A percentile compares a stretch with the other conserved stretches of the same genome.
phyloP scores from a whole-genome alignment of 2,888 invertebrate species.

The Emmelina monodactyla region DNA sequence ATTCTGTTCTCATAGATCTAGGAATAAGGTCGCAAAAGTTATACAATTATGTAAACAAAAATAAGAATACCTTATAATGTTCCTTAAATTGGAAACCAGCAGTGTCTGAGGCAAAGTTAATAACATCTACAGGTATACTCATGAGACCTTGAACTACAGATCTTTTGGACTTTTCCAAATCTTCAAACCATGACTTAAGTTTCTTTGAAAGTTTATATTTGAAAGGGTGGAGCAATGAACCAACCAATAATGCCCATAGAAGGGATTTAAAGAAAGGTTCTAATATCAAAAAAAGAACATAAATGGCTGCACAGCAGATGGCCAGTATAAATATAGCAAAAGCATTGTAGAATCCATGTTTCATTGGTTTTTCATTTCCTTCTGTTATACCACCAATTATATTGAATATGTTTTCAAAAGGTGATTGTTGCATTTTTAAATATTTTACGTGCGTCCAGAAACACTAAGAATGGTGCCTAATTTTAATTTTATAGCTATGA shows the following conservation, averaged over 20 bases:
- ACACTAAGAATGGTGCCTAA: too few species aligned
- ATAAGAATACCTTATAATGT: constrained; percentile 68
- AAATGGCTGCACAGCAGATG: constrained; percentile 72
- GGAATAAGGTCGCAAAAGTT: neutral
- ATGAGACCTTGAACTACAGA: constrained; percentile 69
- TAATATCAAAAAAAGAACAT: constrained; percentile 83
- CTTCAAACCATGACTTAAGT: constrained; percentile 81
- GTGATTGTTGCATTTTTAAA: constrained; percentile 54
- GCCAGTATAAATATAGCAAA: constrained; percentile 80
- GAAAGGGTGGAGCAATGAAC: constrained; percentile 96
- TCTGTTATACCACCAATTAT: constrained; percentile 74
- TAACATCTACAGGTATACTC: constrained; percentile 76
- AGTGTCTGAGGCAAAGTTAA: constrained; percentile 77
- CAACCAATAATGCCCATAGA: constrained; percentile 95
- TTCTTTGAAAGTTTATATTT: constrained; percentile 81
- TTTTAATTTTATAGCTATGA: too few species aligned
- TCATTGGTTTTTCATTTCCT: constrained; percentile 87
- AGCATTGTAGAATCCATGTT: constrained; percentile 90
- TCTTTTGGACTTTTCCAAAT: constrained; percentile 70
- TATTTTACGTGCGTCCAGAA: too few species aligned
- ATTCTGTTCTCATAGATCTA: neutral
- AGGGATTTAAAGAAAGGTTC: constrained; percentile 93
- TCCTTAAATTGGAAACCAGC: constrained; percentile 75
- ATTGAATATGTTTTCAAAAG: constrained; percentile 73
- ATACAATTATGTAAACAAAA: neutral